Percentiles rank a stretch among this genome's conserved stretches.
These are phyloP conservation scores for Crotophaga sulcirostris DNA, from an alignment of 2,113 vertebrate species.

Conservation along the genomic window DNA sequence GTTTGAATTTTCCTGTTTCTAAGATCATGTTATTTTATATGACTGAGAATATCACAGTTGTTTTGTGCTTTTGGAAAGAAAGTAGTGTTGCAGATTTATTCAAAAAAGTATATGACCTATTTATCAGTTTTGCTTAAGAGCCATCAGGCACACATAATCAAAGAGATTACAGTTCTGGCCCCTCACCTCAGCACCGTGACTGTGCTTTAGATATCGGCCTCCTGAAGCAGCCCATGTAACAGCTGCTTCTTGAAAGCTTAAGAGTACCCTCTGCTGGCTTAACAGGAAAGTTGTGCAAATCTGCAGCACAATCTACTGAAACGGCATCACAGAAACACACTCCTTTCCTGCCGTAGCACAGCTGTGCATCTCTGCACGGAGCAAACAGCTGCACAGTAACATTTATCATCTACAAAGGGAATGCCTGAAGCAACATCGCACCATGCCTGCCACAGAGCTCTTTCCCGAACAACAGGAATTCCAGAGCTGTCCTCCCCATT, in stretches of 20 bases:
- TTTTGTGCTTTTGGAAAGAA: not conserved
- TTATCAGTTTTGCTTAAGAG: not conserved
- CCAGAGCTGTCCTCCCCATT: not conserved
- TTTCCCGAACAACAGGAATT: constrained; percentile 24
- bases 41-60: not conserved
- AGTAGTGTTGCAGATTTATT: not conserved
- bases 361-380: not conserved
- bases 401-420: constrained; percentile 15
- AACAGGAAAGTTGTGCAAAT: not conserved
- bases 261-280: constrained; percentile 57
- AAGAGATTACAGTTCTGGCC: not conserved
- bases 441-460: not conserved
- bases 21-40: not conserved
- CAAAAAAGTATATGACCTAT: not conserved
- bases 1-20: not conserved
- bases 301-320: not conserved
- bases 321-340: fast-evolving
- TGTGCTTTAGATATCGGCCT: not conserved
- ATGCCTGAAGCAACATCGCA: not conserved
- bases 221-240: not conserved
- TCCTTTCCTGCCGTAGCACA: not conserved
- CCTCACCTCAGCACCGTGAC: not conserved
- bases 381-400: not conserved
- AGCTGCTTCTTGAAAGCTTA: not conserved
- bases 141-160: not conserved